These are phyloP conservation scores for Pipa parva DNA, from an alignment of 2,113 vertebrate species.

Conservation along the genomic window DNA sequence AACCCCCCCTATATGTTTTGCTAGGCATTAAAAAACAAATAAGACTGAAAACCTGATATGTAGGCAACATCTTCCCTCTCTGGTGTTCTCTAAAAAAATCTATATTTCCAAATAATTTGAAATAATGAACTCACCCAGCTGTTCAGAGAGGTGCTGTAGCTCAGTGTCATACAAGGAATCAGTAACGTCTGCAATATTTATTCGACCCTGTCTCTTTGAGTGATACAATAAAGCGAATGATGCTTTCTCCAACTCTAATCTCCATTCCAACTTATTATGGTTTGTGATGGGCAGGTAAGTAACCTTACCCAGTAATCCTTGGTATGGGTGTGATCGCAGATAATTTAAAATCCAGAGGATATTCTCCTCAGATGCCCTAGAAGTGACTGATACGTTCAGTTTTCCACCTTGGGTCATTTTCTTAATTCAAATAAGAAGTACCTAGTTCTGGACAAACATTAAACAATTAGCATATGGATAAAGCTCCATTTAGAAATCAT, in stretches of 20 bases:
- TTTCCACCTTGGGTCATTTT: background rate
- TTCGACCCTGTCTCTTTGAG: background rate
- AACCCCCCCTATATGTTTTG: too few relatives aligned
- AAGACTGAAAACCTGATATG: too few relatives aligned
- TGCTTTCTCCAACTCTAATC: background rate
- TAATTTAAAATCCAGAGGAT: constrained; percentile 6
- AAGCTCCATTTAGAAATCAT: background rate
- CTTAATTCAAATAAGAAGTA: background rate
- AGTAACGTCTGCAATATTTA: constrained; percentile 20
- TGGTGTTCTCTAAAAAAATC: too few relatives aligned
- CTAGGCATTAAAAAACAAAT: too few relatives aligned
- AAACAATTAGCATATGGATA: background rate
- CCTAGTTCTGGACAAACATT: background rate
- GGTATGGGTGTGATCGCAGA: constrained; percentile 3
- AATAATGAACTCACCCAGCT: background rate
- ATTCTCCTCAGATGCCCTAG: constrained; percentile 2
- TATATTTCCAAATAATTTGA: background rate
- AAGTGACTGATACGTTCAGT: constrained; percentile 5
- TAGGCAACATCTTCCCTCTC: too few relatives aligned
- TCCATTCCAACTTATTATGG: constrained; percentile 3
- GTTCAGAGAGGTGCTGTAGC: constrained; percentile 4
- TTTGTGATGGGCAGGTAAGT: constrained; percentile 17
- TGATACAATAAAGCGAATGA: constrained; percentile 14
- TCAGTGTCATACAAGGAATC: constrained; percentile 18
- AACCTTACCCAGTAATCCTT: background rate